Conservation (phyloP, 2,113 vertebrate genomes). For the Fregata magnificens region DNA sequence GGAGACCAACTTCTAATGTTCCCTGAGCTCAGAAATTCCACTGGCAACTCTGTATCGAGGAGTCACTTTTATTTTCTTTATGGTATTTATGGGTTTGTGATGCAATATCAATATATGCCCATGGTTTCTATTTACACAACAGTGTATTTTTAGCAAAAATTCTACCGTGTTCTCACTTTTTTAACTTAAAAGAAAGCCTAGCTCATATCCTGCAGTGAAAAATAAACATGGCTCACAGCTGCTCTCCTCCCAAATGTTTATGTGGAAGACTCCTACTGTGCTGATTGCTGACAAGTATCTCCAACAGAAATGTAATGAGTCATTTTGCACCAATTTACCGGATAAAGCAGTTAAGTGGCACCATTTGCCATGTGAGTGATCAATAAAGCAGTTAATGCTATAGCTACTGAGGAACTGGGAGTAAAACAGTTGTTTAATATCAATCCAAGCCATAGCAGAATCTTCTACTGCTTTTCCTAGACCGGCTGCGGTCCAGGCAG, state of each 20-base stretch:
- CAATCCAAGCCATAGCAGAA: not conserved
- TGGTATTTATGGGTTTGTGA: conserved; percentile 37
- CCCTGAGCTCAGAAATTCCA: conserved; percentile 41
- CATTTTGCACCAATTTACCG: not conserved
- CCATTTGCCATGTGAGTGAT: not conserved
- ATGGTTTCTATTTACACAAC: conserved; percentile 43
- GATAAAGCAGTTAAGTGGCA: not conserved
- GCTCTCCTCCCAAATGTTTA: not conserved
- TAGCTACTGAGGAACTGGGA: not conserved
- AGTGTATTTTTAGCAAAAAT: conserved; percentile 12
- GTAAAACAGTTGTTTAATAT: not conserved
- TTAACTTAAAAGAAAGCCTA: not conserved
- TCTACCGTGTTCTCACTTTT: not conserved
- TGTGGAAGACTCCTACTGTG: not conserved
- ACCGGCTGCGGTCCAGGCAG: not conserved
- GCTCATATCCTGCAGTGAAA: not conserved
- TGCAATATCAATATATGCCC: conserved; percentile 13
- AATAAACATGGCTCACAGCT: not conserved
- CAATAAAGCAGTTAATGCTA: not conserved
- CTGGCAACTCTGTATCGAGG: not conserved
- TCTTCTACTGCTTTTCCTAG: not conserved
- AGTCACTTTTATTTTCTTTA: conserved; percentile 38
- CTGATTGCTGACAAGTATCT: not conserved
- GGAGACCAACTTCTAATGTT: not conserved
- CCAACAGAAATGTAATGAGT: not conserved